A percentile compares a stretch with the other conserved stretches of the same genome.
These are phyloP conservation scores for Cyphomyrus discorhynchus DNA, from an alignment of 2,113 vertebrate species.

Conservation along the genomic window DNA sequence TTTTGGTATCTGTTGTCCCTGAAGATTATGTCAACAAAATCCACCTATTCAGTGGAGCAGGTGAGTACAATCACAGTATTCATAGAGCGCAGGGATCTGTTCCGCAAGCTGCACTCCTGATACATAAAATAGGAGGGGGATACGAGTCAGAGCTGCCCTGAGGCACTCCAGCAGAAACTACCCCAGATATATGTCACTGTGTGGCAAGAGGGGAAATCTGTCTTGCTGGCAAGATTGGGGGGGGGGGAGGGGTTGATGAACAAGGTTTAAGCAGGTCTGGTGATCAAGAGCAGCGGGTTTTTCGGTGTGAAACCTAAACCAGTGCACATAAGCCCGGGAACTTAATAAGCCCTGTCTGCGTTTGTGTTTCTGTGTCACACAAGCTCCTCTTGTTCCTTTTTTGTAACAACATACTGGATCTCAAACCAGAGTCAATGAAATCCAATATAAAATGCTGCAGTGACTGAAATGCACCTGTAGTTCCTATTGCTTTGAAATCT, in stretches of 20 bases:
- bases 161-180: not conserved
- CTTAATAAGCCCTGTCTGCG: not conserved
- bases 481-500: not conserved
- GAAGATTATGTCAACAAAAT: not conserved
- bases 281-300: not conserved
- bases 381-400: not conserved
- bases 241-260: not conserved
- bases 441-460: not conserved
- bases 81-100: not conserved
- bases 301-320: not conserved
- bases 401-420: not conserved
- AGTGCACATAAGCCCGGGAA: not conserved
- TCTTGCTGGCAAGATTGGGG: not conserved
- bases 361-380: not conserved
- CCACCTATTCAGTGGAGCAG: not conserved
- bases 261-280: not conserved
- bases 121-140: not conserved
- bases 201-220: not conserved
- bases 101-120: not conserved
- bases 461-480: not conserved
- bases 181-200: not conserved
- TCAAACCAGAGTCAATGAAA: not conserved
- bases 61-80: not conserved
- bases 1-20: not conserved
- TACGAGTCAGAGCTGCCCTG: no score